These are phyloP conservation scores for Alcis repandata DNA, from an alignment of 2,888 invertebrate genomes.

Conservation along the genomic window DNA sequence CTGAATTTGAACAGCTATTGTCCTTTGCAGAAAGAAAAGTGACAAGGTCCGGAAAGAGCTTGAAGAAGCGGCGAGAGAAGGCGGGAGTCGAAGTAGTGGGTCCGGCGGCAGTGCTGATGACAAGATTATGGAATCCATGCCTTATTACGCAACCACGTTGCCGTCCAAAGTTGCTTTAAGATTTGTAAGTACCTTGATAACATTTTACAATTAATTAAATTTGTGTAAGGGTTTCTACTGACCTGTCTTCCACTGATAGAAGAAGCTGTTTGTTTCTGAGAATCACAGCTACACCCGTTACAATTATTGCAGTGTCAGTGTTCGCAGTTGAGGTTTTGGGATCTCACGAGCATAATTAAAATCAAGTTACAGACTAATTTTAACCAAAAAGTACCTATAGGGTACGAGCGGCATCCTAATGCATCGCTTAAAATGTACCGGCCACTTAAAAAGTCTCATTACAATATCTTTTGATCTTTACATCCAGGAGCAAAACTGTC, in stretches of 20 bases:
- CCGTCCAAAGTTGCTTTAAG: constrained; percentile 90
- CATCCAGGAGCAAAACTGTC: background rate
- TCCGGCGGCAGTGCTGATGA: constrained; percentile 75
- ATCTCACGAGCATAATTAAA: no score
- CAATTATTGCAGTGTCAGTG: no score
- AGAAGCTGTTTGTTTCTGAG: no score
- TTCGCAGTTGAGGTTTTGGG: no score
- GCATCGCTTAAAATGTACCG: background rate
- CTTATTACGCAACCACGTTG: constrained; percentile 82
- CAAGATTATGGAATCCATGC: constrained; percentile 75
- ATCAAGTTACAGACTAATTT: no score
- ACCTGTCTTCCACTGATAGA: no score
- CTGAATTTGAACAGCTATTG: constrained; percentile 22
- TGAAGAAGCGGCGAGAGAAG: constrained; percentile 95
- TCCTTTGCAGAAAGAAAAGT: constrained; percentile 92
- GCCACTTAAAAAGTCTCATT: background rate
- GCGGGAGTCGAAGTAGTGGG: constrained; percentile 80
- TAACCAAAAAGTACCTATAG: no score
- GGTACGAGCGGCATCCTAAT: background rate
- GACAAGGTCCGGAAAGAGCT: constrained; percentile 95
- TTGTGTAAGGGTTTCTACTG: no score
- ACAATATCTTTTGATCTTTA: constrained; percentile 5
- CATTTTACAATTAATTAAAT: background rate
- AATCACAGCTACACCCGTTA: no score
- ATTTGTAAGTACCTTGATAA: constrained; percentile 90